Evolutionary conservation across 2,113 vertebrate genomes (phyloP).

Genomic region (Meles meles): DNA sequence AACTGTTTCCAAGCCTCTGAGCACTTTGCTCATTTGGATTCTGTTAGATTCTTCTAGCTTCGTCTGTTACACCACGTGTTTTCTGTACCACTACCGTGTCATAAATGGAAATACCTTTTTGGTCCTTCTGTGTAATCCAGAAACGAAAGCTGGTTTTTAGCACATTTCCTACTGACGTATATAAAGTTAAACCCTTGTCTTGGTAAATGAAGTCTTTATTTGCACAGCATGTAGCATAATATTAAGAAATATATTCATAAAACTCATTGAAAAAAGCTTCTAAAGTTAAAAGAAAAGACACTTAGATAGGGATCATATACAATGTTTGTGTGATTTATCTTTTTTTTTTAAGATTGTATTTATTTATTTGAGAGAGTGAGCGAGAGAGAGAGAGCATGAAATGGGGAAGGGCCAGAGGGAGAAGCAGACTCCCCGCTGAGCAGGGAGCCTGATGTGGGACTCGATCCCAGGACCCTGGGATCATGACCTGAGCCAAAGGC

Average conservation of each 20-base stretch:
- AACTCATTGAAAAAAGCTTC: conserved; percentile 16
- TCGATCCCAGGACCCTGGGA: too few species aligned
- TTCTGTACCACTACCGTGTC: not conserved
- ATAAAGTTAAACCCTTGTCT: conserved; percentile 29
- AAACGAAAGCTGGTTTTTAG: conserved; percentile 46
- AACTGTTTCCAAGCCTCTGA: not conserved
- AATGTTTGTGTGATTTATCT: not conserved
- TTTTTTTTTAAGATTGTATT: too few species aligned
- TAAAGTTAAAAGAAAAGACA: conserved; percentile 31
- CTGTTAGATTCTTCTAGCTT: conserved; percentile 30
- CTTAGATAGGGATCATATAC: not conserved
- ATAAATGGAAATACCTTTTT: conserved; percentile 38
- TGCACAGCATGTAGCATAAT: conserved; percentile 21
- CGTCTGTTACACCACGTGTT: conserved; percentile 30
- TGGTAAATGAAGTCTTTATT: conserved; percentile 46
- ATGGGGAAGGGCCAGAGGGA: too few species aligned
- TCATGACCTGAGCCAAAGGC: not conserved
- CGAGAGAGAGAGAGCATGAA: too few species aligned
- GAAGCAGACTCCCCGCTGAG: too few species aligned
- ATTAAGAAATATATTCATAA: conserved; percentile 29
- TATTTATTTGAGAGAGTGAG: too few species aligned
- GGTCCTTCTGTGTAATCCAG: conserved; percentile 21
- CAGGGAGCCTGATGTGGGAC: too few species aligned
- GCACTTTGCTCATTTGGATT: conserved; percentile 16
- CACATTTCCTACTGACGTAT: conserved; percentile 17